Conservation (phyloP, 2,797 vertebrate genomes). For the Hybognathus amarus region DNA sequence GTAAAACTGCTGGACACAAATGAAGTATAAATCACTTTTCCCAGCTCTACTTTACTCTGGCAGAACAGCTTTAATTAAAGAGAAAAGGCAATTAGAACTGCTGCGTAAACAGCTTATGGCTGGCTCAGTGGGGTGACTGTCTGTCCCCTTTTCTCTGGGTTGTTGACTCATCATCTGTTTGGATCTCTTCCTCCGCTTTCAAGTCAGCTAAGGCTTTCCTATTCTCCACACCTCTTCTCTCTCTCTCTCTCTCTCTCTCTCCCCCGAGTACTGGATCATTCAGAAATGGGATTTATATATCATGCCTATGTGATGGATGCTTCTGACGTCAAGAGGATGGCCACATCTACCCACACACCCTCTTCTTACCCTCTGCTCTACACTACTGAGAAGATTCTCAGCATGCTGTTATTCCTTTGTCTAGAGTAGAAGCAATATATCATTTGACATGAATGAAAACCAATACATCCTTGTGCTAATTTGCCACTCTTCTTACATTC, state of each 20-base stretch:
- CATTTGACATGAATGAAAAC: not conserved
- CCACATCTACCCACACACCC: conserved; percentile 16
- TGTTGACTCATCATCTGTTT: conserved; percentile 22
- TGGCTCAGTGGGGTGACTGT: conserved; percentile 42
- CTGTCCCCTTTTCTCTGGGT: conserved; percentile 3
- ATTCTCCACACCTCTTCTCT: conserved; percentile 18
- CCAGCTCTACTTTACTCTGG: conserved; percentile 26
- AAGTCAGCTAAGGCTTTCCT: not conserved
- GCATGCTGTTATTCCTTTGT: not conserved
- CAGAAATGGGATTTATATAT: conserved; percentile 56
- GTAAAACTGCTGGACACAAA: conserved; percentile 36
- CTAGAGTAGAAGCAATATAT: not conserved
- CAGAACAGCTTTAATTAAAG: conserved; percentile 50
- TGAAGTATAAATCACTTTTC: conserved; percentile 45
- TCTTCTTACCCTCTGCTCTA: not conserved
- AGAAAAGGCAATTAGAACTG: conserved; percentile 48
- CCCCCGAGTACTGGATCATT: conserved; percentile 35
- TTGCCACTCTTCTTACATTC: not conserved
- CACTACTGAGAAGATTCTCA: not conserved
- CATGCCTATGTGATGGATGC: conserved; percentile 44
- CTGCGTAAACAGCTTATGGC: conserved; percentile 38
- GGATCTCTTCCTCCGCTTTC: conserved; percentile 27
- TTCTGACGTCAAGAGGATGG: not conserved
- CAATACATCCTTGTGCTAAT: not conserved
- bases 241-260: conserved; percentile 15